Conservation (phyloP, 1,140 invertebrate species). For the Psilanteris sp. region DNA sequence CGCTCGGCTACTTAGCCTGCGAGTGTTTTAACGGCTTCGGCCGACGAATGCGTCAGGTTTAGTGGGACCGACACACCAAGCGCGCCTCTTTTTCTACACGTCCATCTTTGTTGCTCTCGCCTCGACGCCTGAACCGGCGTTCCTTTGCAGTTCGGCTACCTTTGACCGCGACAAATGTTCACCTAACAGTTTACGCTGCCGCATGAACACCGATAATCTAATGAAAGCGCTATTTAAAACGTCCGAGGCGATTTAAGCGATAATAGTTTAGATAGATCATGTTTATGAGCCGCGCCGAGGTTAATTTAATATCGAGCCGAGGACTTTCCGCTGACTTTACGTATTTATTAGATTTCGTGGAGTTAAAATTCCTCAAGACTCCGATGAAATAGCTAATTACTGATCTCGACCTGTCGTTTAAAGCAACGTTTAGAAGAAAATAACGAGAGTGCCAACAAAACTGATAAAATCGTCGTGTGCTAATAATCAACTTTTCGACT, state of each 20-base stretch:
- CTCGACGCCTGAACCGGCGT: slow-evolving; percentile 23
- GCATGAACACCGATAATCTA: slow-evolving; percentile 39
- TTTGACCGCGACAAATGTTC: slow-evolving; percentile 55
- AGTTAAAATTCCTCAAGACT: neutral
- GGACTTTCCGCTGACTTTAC: slow-evolving; percentile 3
- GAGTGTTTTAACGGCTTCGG: slow-evolving; percentile 58
- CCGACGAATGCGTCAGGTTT: slow-evolving; percentile 71
- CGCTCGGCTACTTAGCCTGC: slow-evolving; percentile 70
- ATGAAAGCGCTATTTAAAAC: slow-evolving; percentile 39
- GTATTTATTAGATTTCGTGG: slow-evolving; percentile 18
- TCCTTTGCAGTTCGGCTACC: slow-evolving; percentile 57
- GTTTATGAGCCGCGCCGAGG: slow-evolving; percentile 24
- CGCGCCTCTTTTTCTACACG: neutral
- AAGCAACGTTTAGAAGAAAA: too few relatives aligned
- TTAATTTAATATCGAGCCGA: slow-evolving; percentile 39
- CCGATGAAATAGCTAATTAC: neutral
- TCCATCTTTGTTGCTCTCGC: slow-evolving; percentile 11
- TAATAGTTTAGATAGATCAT: slow-evolving; percentile 26
- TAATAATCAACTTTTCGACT: too few relatives aligned
- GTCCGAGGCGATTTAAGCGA: slow-evolving; percentile 30
- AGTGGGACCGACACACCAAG: slow-evolving; percentile 49
- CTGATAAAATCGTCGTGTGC: too few relatives aligned
- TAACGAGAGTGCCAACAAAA: too few relatives aligned
- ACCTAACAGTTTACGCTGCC: slow-evolving; percentile 39
- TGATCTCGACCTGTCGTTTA: neutral